These are phyloP conservation scores for Xiphydria camelus DNA, from an alignment of 2,888 invertebrate genomes.

Conservation along the genomic window DNA sequence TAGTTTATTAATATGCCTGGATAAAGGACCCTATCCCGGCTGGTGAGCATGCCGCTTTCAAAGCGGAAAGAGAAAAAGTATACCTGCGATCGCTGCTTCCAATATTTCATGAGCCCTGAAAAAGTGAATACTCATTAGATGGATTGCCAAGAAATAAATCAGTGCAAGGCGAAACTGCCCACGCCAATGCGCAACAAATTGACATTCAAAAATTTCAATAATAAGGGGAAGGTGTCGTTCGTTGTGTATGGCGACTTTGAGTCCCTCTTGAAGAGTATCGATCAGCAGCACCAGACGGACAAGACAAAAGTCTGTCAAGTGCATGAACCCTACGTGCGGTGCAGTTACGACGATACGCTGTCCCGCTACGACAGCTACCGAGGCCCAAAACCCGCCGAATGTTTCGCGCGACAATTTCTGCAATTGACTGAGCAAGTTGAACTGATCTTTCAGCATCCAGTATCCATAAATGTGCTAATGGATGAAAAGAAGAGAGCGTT, in stretches of 20 bases:
- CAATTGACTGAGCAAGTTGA: neutral
- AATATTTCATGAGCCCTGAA: no score
- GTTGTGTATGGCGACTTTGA: slow-evolving; percentile 4
- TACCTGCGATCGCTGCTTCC: no score
- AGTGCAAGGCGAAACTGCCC: neutral
- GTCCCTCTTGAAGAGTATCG: neutral
- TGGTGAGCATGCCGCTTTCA: no score
- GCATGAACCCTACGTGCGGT: neutral
- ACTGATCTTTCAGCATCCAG: neutral
- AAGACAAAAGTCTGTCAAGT: neutral
- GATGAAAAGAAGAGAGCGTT: neutral
- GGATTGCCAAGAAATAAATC: no score
- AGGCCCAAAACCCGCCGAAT: neutral
- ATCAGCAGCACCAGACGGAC: neutral
- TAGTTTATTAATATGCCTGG: no score
- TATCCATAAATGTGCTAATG: neutral
- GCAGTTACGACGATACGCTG: neutral
- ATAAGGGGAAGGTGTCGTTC: slow-evolving; percentile 1
- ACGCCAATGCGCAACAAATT: neutral
- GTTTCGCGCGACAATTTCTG: neutral
- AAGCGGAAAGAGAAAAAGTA: no score
- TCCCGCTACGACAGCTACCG: neutral
- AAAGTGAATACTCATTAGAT: no score
- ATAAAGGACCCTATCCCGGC: no score
- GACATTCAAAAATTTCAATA: neutral